phyloP scores from a whole-genome alignment of 1,140 invertebrate species.

The Nymphalis io region DNA sequence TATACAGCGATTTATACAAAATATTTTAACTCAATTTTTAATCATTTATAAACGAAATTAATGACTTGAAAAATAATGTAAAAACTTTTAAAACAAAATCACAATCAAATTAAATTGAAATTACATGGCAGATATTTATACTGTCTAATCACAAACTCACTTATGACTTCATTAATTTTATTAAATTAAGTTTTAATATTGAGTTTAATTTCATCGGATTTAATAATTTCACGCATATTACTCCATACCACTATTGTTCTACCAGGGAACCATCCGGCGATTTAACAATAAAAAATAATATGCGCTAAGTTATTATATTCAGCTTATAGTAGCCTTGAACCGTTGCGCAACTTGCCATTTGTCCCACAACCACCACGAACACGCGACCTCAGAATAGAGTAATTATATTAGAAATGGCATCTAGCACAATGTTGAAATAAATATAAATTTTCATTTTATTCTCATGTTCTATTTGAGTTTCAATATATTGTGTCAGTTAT shows the following conservation, averaged over 20 bases:
- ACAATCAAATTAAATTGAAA: too few relatives aligned
- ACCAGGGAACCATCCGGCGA: conserved; percentile 15
- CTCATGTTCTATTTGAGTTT: neutral
- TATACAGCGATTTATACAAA: too few relatives aligned
- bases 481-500: too few relatives aligned
- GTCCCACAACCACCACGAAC: conserved; percentile 21
- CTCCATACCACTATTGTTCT: neutral
- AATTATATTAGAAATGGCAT: conserved; percentile 7
- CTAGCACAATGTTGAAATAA: neutral
- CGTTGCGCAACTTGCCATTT: conserved; percentile 40
- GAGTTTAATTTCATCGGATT: neutral
- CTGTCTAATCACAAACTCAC: too few relatives aligned
- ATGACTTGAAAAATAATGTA: too few relatives aligned
- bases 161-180: neutral
- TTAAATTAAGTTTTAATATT: neutral
- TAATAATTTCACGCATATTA: conserved; percentile 11
- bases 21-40: too few relatives aligned
- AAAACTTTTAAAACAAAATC: too few relatives aligned
- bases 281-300: conserved; percentile 36
- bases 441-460: neutral
- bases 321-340: conserved; percentile 36
- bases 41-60: too few relatives aligned
- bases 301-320: conserved; percentile 31
- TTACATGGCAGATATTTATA: too few relatives aligned
- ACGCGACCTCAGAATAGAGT: conserved; percentile 14